phyloP scores from a whole-genome alignment of 2,113 vertebrate genomes.

The Lethenteron camtschaticum region DNA sequence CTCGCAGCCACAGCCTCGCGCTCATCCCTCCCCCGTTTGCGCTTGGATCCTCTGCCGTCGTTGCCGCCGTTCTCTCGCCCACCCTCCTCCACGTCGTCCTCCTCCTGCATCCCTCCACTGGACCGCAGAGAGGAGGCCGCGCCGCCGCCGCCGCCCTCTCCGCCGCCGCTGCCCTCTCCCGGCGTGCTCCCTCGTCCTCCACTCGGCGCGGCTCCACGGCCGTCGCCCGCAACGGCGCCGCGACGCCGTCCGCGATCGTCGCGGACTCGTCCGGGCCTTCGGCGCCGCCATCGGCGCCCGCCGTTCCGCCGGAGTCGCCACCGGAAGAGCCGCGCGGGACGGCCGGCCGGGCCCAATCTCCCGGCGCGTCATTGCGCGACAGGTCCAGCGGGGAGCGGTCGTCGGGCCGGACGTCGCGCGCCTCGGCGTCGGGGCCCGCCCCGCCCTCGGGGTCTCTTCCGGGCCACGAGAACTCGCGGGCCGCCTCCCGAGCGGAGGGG shows the following conservation, averaged over 20 bases:
- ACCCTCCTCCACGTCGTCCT: constrained; percentile 10
- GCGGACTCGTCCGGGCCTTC: constrained; percentile 15
- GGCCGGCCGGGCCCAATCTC: constrained; percentile 9
- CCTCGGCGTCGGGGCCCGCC: constrained; percentile 13
- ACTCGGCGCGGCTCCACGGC: constrained; percentile 12
- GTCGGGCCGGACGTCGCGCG: neutral
- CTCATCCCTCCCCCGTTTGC: constrained; percentile 12
- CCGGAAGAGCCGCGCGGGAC: constrained; percentile 16
- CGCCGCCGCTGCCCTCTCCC: neutral
- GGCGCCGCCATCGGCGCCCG: constrained; percentile 22
- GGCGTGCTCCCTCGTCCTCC: neutral
- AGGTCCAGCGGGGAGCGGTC: neutral
- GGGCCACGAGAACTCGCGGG: neutral
- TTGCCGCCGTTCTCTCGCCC: constrained; percentile 11
- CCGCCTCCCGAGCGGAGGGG: neutral
- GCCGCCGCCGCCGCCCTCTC: neutral
- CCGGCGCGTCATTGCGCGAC: neutral
- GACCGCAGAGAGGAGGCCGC: neutral
- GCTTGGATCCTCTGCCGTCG: constrained; percentile 3
- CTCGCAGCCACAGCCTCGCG: neutral
- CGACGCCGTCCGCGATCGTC: constrained; percentile 8
- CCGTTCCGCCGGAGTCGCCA: constrained; percentile 20
- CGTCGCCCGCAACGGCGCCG: constrained; percentile 9
- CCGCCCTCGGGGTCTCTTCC: constrained; percentile 10
- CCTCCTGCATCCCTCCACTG: too few species aligned